A percentile compares a stretch with the other conserved stretches of the same genome.
Conservation (phyloP, 2,797 vertebrate genomes). For the Orestias chungarensis region DNA sequence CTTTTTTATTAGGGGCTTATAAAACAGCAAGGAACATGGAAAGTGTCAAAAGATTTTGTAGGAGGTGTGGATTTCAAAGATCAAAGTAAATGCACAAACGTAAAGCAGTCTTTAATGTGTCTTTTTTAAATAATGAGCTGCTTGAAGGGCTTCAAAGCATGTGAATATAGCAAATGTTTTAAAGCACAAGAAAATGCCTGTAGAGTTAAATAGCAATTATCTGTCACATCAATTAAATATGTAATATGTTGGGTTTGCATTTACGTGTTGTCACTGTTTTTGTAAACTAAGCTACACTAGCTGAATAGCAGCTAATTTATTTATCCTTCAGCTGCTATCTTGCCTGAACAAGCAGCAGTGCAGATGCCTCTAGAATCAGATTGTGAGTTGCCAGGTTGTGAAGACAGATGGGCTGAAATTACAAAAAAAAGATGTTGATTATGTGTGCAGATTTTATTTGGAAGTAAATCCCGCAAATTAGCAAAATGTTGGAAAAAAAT, state of each 20-base stretch:
- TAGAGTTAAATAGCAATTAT: slow-evolving; percentile 8
- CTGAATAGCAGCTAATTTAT: slow-evolving; percentile 7
- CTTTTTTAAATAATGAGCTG: slow-evolving; percentile 13
- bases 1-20: not conserved
- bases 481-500: not conserved
- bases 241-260: not conserved
- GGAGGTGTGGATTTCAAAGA: slow-evolving; percentile 9
- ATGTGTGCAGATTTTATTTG: not conserved
- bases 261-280: not conserved
- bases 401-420: slow-evolving; percentile 15
- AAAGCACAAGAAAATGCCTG: slow-evolving; percentile 12
- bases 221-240: slow-evolving; percentile 11
- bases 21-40: not conserved
- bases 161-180: slow-evolving; percentile 14
- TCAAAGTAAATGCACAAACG: slow-evolving; percentile 16
- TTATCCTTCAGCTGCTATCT: slow-evolving; percentile 8
- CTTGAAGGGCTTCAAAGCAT: slow-evolving; percentile 7
- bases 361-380: slow-evolving; percentile 10
- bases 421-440: not conserved
- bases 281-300: slow-evolving; percentile 2
- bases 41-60: not conserved
- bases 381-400: slow-evolving; percentile 8
- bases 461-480: not conserved
- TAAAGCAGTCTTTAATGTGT: slow-evolving; percentile 1
- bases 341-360: slow-evolving; percentile 16